phyloP scores from a whole-genome alignment of 2,888 invertebrate species.

The Lysandra coridon region DNA sequence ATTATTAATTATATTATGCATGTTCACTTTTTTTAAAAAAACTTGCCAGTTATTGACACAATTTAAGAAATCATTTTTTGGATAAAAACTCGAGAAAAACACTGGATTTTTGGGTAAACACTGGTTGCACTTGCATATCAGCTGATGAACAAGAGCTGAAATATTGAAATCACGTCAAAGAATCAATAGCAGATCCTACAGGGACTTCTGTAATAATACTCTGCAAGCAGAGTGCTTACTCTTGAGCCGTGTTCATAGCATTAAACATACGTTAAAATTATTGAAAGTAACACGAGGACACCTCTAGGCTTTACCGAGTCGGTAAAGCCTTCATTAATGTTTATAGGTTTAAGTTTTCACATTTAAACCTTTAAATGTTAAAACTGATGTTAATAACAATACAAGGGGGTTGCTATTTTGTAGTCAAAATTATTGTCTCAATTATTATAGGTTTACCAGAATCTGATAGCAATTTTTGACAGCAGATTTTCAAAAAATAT shows the following conservation, averaged over 20 bases:
- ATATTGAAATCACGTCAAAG: not conserved
- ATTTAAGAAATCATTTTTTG: not conserved
- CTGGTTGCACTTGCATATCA: not conserved
- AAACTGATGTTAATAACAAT: no score
- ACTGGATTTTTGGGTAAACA: not conserved
- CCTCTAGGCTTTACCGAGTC: no score
- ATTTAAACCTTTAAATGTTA: no score
- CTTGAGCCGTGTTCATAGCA: not conserved
- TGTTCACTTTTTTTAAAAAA: not conserved
- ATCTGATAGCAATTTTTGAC: no score
- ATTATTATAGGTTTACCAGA: no score
- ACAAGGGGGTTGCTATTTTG: no score
- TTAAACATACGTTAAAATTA: not conserved
- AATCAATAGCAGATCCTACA: not conserved
- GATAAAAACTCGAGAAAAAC: not conserved
- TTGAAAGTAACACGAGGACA: not conserved
- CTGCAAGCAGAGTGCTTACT: not conserved
- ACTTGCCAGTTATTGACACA: not conserved
- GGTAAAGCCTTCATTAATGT: not conserved
- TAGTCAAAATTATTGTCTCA: no score
- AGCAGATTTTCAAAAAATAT: no score
- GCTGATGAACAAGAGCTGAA: not conserved
- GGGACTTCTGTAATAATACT: slow-evolving; percentile 8
- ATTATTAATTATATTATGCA: not conserved
- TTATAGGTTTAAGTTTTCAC: no score